Evolutionary conservation across 2,113 vertebrate species (phyloP), one percentile per base, ranked within the genome.

Genomic region (Etia nguti): DNA sequence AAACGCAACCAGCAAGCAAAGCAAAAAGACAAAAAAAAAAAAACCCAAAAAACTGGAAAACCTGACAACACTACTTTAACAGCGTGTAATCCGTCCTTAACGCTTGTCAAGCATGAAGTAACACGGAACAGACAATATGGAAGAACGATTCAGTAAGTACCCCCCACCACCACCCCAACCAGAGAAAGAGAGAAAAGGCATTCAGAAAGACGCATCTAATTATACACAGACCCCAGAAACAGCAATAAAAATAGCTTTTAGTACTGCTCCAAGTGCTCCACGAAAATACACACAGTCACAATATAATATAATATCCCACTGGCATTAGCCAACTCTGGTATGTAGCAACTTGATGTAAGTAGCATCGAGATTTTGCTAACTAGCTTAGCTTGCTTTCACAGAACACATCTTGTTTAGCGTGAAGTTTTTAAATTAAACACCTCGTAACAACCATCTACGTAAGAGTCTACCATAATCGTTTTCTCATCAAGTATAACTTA

Each of bases 341-440:
- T 55, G 75, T 43, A 55, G 80, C 57, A 48, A 48, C 80, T 86
- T 86, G 88, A 65, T 62, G 60, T 15, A 68, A 84, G 48, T 57
- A 82, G 36, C 56, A 80, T 88, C 79, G 83, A 46, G 31, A 90
- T 52, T 46, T 36, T 46, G 93, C 93, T 90, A 93, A 83, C 84
- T 89, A 92, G 91, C 86, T 57, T 84, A 87, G 92, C 91, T 73
- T 34, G 48, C 15, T 15, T 82, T 43, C 68, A 85, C 70, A 70
- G 26, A 65, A 73, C 52, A 41, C 12, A 79, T 84, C 50, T 83
- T 56, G 41, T 55, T 88, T 54, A 36, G 75, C 20, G 24, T 68
- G 8, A 88, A 84, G 22, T 60, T 85, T 24, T 10, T 12, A 36
- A 34, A 9, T 50, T 11, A 16, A 56, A 77, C 54, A 22, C 43